These are phyloP conservation scores for Andrena haemorrhoa DNA, from an alignment of 2,888 invertebrate species.

Conservation along the genomic window DNA sequence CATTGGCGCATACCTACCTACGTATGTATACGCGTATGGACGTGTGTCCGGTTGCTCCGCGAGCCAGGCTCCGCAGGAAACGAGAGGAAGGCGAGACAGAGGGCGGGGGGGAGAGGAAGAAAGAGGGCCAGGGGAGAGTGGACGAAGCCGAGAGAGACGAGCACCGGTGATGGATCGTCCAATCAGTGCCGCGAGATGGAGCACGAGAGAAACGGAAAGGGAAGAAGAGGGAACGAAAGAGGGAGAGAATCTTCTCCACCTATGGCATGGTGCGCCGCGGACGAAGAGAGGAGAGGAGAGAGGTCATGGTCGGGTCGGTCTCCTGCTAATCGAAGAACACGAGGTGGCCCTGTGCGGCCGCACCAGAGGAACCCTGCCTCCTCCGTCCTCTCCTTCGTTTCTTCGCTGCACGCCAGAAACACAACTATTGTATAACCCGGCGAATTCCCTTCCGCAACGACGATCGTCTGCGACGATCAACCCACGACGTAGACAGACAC, in stretches of 20 bases:
- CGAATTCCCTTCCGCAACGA: constrained; percentile 52
- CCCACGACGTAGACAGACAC: background rate
- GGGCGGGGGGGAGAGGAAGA: constrained; percentile 42
- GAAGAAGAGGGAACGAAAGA: constrained; percentile 68
- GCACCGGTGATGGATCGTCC: constrained; percentile 87
- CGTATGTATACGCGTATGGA: constrained; percentile 37
- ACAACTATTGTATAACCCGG: constrained; percentile 58
- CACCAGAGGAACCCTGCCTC: constrained; percentile 60
- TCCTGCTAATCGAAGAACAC: constrained; percentile 84
- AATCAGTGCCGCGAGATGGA: constrained; percentile 86
- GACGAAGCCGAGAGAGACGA: constrained; percentile 51
- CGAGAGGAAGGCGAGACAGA: constrained; percentile 53
- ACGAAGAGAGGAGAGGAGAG: constrained; percentile 72
- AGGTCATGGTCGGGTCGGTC: constrained; percentile 85
- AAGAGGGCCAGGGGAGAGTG: constrained; percentile 38
- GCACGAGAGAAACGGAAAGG: constrained; percentile 79
- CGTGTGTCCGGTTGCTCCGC: constrained; percentile 72
- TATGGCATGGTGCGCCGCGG: constrained; percentile 73
- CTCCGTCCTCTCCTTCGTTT: constrained; percentile 42
- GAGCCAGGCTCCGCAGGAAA: constrained; percentile 69
- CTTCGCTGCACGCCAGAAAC: constrained; percentile 34
- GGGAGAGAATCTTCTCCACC: constrained; percentile 74
- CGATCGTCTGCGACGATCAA: constrained; percentile 9
- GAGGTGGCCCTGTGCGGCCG: constrained; percentile 70
- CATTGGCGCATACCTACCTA: constrained; percentile 7